phyloP scores from a whole-genome alignment of 2,888 invertebrate genomes.

The Pheosia tremula region DNA sequence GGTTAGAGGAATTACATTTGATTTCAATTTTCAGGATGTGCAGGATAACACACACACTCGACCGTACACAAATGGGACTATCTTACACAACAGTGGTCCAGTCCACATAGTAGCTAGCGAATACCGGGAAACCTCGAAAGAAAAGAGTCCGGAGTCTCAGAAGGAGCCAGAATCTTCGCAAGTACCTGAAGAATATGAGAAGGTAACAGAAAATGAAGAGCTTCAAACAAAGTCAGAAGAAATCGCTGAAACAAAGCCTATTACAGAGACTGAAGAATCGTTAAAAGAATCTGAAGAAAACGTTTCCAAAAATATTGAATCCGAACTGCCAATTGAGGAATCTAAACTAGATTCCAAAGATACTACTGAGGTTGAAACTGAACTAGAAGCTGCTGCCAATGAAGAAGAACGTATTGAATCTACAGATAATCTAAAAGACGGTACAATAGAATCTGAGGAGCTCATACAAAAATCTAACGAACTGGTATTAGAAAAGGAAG shows the following conservation, averaged over 20 bases:
- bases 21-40: slow-evolving; percentile 57
- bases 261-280: slow-evolving; percentile 12
- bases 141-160: slow-evolving; percentile 46
- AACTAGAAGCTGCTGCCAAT: slow-evolving; percentile 8
- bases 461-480: slow-evolving; percentile 10
- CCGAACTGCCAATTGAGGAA: slow-evolving; percentile 8
- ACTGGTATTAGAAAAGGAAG: not conserved
- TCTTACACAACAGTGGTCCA: slow-evolving; percentile 68
- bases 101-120: slow-evolving; percentile 74
- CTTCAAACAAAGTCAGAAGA: slow-evolving; percentile 9
- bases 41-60: slow-evolving; percentile 75
- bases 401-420: slow-evolving; percentile 15
- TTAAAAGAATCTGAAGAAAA: slow-evolving; percentile 24
- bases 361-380: slow-evolving; percentile 13
- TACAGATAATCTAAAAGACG: slow-evolving; percentile 12
- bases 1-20: too few relatives aligned
- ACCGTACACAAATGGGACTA: slow-evolving; percentile 75
- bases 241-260: slow-evolving; percentile 20
- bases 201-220: slow-evolving; percentile 23
- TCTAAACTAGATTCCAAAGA: slow-evolving; percentile 16
- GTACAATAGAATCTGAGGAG: slow-evolving; percentile 5
- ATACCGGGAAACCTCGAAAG: slow-evolving; percentile 61
- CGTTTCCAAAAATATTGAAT: slow-evolving; percentile 20
- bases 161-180: slow-evolving; percentile 33
- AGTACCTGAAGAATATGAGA: slow-evolving; percentile 32